Conservation (phyloP, 2,113 vertebrate species). For the Salvelinus namaycush region DNA sequence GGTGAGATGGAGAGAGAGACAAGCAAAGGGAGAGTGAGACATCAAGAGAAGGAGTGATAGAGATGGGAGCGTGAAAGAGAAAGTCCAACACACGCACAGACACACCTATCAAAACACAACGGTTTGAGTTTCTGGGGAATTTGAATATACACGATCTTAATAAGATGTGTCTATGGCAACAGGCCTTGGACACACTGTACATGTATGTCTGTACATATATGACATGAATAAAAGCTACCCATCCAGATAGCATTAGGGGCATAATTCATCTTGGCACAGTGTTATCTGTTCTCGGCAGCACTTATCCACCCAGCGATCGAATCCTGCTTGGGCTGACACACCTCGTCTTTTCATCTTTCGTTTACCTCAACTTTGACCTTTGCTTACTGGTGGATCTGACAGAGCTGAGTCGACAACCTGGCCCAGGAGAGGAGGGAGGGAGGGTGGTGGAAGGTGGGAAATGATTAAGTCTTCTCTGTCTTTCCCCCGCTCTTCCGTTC, state of each 20-base stretch:
- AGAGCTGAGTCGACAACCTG: slow-evolving; percentile 12
- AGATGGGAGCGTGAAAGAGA: not conserved
- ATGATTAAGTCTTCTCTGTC: slow-evolving; percentile 2
- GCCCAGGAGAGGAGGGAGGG: not conserved
- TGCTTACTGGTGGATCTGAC: too few relatives aligned
- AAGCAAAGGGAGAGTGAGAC: not conserved
- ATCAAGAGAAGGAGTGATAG: not conserved
- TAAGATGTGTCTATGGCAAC: too few relatives aligned
- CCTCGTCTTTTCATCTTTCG: slow-evolving; percentile 28
- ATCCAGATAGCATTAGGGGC: too few relatives aligned
- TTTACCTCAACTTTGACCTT: slow-evolving; percentile 19
- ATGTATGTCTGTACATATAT: too few relatives aligned
- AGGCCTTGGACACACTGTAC: too few relatives aligned
- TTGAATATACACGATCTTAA: not conserved
- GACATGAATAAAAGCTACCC: too few relatives aligned
- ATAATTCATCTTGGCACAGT: too few relatives aligned
- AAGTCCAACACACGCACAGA: too few relatives aligned
- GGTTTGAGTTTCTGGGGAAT: not conserved
- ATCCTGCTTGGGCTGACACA: slow-evolving; percentile 26
- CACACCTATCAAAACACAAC: too few relatives aligned
- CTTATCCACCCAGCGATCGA: too few relatives aligned
- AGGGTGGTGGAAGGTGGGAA: not conserved
- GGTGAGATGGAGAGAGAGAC: not conserved
- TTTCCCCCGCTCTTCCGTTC: not conserved
- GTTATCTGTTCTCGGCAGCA: too few relatives aligned